Base-by-base conservation (phyloP, 35 echinoderm and acorn worm species). In the Holothuria glaberrima region DNA sequence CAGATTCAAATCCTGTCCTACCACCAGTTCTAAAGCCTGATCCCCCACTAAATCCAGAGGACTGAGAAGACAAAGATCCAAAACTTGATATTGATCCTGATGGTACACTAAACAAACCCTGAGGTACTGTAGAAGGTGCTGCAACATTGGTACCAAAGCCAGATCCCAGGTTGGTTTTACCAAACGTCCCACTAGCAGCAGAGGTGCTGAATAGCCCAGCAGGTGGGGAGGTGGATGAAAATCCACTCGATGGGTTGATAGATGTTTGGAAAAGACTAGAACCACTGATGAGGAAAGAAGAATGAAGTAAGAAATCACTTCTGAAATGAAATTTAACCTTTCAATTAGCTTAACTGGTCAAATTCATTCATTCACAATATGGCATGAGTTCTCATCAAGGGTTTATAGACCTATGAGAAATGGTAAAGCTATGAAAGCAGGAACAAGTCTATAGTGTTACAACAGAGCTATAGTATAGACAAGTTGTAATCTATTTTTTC, bases 11-110 rank as follows among this genome's bases (percentile, higher is more conserved):
- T 28, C 59, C 46, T 86, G 90, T 5, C 18, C 60, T 20, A 28
- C 16, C 41, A 66, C 28, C 33, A 71, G 50, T 14, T 14, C 73
- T 30, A 77, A 77, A 77, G 9, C 73, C 35, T 38, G 50, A 14
- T 14, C 50, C 50, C 16, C 50, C 50, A 54, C 50, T 14, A 54
- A 41, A 77, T 19, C 90, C 90, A 29, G 83, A 67, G 71, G 77
- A n/a, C 46, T 35, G 35, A 24, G 89, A 21, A 64, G 78, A 52
- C 64, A 32, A 52, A 22, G 90, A 86, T 4, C 90, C 90, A 86
- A 92, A 86, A 26, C 90, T 31, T n/a, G 89, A 44, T 30, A n/a
- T 34, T 31, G 46, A 63, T 27, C 38, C 79, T 54, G 65, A 78
- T 21, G 84, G 31, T 62, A 33, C 21, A 12, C 32, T 62, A 41